Base-by-base conservation (phyloP, 2,797 vertebrate species). In the Halcyon smyrnensis region DNA sequence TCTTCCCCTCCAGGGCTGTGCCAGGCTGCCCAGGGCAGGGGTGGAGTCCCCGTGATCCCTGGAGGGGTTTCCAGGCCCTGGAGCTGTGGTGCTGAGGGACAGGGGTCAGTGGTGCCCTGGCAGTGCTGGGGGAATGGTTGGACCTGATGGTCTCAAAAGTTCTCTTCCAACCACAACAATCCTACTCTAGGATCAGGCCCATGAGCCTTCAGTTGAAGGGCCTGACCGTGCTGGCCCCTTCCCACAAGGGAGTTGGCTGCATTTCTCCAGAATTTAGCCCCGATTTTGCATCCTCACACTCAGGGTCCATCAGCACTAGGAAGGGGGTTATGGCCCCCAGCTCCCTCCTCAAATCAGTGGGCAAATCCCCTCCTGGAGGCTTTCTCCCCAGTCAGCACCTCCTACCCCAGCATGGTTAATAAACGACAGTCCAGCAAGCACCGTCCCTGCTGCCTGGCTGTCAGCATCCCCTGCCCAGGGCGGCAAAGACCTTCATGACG, bases 231-330 rank as follows among this genome's bases (percentile, higher is more conserved):
- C 36, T 21, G n/a, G 36, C 17, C 12, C 30, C 23, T 59, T 41
- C 30, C 59, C 16, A 5, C 0, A 0, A 6, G 1, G 39, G 25
- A n/a, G n/a, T 0, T 11, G 37, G 48, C 13, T 7, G 70, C 4
- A 0, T 27, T 21, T 48, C 24, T 64, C 43, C 12, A 2, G 19
- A 63, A 23, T 19, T 36, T 0, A 3, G 25, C 4, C 4, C 17
- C 0, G 0, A n/a, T 46, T 63, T 36, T 4, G 15, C 27, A 2
- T 15, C 86, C 50, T 73, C 37, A 1, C 30, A 1, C 36, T 23
- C 30, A 9, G 43, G 34, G 17, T 43, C 60, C 77, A 1, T 2
- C 34, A 6, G 36, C 2, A 1, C 25, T 6, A 43, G 57, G 32
- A 17, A 45, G 28, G 11, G 53, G n/a, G 3, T 15, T 34, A 9